Conservation (phyloP, 2,888 invertebrate species). For the Morinoia aosen region DNA sequence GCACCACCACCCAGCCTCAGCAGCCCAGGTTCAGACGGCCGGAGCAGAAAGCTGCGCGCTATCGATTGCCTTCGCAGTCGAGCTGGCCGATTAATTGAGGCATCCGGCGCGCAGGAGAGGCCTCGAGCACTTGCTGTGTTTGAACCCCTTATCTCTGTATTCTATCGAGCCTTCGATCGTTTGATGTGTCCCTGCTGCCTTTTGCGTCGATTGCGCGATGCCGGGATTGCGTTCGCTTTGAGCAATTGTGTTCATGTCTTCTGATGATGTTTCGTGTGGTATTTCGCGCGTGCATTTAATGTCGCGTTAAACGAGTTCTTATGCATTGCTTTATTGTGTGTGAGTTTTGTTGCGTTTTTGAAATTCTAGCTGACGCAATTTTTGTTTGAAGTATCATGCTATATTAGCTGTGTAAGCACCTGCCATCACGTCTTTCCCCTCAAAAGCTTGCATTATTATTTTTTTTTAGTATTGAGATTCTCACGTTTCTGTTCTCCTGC, state of each 20-base stretch:
- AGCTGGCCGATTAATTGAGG: background rate
- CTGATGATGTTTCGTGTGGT: background rate
- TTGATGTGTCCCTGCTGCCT: background rate
- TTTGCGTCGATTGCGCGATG: background rate
- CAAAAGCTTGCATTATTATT: background rate
- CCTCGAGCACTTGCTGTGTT: background rate
- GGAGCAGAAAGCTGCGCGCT: background rate
- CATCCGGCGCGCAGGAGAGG: background rate
- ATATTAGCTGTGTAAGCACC: background rate
- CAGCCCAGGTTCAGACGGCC: background rate
- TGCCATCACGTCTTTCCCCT: background rate
- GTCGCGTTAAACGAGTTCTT: background rate
- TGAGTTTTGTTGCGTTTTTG: background rate
- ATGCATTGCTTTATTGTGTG: background rate
- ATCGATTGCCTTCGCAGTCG: conserved; percentile 12
- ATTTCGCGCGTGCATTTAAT: background rate
- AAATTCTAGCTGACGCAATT: background rate
- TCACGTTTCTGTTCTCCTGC: background rate
- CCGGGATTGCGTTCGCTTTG: background rate
- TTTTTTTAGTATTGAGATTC: background rate
- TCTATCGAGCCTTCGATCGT: background rate
- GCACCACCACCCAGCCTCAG: too few relatives aligned
- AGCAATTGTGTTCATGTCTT: background rate
- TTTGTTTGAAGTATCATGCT: background rate
- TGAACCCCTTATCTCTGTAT: background rate